Base-by-base conservation (phyloP, 1,140 invertebrate species). In the Sarcophaga peregrina region DNA sequence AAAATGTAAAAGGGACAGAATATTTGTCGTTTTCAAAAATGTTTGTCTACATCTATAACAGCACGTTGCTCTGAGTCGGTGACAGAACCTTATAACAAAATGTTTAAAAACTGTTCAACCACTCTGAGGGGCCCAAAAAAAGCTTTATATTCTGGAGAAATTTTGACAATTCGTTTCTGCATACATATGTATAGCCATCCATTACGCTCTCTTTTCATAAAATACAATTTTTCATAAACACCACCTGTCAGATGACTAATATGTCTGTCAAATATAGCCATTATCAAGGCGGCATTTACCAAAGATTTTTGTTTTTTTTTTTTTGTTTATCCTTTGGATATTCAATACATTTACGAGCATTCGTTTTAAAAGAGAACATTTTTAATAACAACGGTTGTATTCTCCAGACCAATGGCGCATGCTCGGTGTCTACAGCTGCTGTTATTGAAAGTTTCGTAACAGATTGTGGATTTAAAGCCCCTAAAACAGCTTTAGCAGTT, bases 201-300 rank as follows among this genome's bases (percentile, higher is more conserved):
- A 52, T 52, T 52, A 10, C 9, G 9, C 25, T 46, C 47, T 75
- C 82, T 46, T 82, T 82, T 50, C 74, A n/a, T 74, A 78, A 48
- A 8, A 78, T 54, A 52, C 6, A 54, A 75, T 20, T 82, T 82
- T 83, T 75, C 54, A 83, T 52, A 72, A 80, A 46, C 58, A 46
- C 73, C 80, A 83, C 48, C 83, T 83, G 80, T 78, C 83, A 83
- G 73, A 82, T 82, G 80, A 62, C 73, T 76, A 82, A 82, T 62
- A 62, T 76, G 54, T 81, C 80, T 76, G 54, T 81, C 80, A 72
- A n/a, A 81, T 37, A 54, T 46, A 47, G 17, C 5, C 25, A 45
- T 17, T 54, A 48, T 81, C 52, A 68, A 81, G 80, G 80, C 54
- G 80, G 75, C 75, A 20, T 78, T 78, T 68, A 68, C 62, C 9